Evolutionary conservation across 2,113 vertebrate species (phyloP), one percentile per base, ranked within the genome.

Genomic region (Paratilapia polleni): DNA sequence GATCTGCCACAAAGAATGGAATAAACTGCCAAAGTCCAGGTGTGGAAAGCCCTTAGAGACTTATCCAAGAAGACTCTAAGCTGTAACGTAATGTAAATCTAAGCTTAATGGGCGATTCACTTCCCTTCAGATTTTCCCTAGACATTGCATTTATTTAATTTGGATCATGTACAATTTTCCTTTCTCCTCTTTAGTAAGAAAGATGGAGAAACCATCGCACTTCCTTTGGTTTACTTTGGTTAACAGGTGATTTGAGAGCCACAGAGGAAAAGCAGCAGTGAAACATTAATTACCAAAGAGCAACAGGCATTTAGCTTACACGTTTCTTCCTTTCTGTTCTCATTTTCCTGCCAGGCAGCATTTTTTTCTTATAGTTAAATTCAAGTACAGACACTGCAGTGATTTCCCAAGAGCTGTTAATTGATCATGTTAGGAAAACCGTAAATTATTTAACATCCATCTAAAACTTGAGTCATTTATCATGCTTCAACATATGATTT

Each of bases 161-260:
- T 84, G 88, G 47, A 59, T 73, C 87, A 80, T 85, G 88, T 88
- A 84, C 90, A 87, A 80, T 89, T 95, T 93, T 96, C 94, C 95
- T 87, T 91, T 92, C 93, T 93, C 90, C 91, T 90, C 62, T 90
- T 90, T 31, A 89, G 89, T 93, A 83, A 88, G 64, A 87, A 86
- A 86, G n/a, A 95, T 94, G 94, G 90, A 73, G 94, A 96, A 96
- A 43, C 90, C 90, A 96, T 97, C 84, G 93, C 52, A 85, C 87
- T 8, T 57, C n/a, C 49, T 64, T 49, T 10, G 47, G 57, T 22
- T 7, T 34, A 22, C 49, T 52, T 26, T 10, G 38, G 49, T 36
- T 22, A 70, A 62, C 83, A 89, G 73, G 78, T 89, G 91, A 93
- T 81, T 93, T 63, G 77, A 58, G 36, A 74, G 36, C 54, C 47